A percentile compares a stretch with the other conserved stretches of the same genome.
Conservation (phyloP, 2,888 invertebrate genomes). For the Agapostemon virescens region DNA sequence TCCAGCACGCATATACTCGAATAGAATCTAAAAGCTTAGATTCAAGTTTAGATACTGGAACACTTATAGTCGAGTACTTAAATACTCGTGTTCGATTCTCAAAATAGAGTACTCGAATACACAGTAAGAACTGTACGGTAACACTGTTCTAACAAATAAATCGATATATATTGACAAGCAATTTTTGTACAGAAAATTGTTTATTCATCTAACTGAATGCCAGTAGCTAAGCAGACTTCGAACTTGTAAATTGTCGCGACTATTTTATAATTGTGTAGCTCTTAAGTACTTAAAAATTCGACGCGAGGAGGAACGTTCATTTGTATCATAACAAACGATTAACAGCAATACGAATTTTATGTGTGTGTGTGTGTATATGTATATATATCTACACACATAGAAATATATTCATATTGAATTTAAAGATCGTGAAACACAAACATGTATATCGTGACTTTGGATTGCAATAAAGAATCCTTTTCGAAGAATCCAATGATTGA, state of each 20-base stretch:
- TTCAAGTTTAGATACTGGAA: too few relatives aligned
- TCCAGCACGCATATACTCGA: too few relatives aligned
- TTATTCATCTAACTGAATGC: conserved; percentile 12
- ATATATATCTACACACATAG: background rate
- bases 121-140: conserved; percentile 1
- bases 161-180: conserved; percentile 27
- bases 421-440: background rate
- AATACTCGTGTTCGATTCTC: background rate
- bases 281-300: conserved; percentile 29
- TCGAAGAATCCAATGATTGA: background rate
- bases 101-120: background rate
- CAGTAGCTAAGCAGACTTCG: conserved; percentile 21
- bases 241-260: conserved; percentile 17
- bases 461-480: conserved; percentile 39
- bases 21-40: too few relatives aligned
- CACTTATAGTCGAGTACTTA: background rate
- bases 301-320: conserved; percentile 3
- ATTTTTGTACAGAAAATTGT: conserved; percentile 16
- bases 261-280: conserved; percentile 12
- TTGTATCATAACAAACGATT: conserved; percentile 15
- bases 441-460: conserved; percentile 24
- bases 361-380: background rate
- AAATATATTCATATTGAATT: conserved; percentile 31
- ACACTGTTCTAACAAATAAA: conserved; percentile 35
- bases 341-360: conserved; percentile 20